Conservation (phyloP, 1,140 invertebrate species). For the Ylistrum balloti region DNA sequence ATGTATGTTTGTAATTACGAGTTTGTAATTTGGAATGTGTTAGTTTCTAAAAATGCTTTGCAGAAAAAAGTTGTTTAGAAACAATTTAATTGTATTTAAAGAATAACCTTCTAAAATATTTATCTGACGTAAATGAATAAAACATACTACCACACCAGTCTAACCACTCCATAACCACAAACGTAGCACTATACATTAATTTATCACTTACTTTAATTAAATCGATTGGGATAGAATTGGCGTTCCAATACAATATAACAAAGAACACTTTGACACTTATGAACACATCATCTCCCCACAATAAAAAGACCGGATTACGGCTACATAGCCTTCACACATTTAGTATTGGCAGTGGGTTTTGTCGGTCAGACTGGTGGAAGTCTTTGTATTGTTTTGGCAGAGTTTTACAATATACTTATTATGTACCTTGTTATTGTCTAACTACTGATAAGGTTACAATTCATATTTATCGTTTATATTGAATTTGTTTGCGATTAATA, state of each 20-base stretch:
- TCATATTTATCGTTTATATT: too few relatives aligned
- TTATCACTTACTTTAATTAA: background rate
- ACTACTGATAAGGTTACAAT: background rate
- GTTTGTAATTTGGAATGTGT: too few relatives aligned
- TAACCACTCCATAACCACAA: too few relatives aligned
- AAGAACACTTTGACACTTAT: background rate
- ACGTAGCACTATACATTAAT: background rate
- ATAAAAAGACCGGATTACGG: background rate
- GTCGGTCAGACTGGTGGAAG: background rate
- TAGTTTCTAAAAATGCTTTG: too few relatives aligned
- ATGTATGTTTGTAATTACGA: too few relatives aligned
- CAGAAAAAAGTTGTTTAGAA: too few relatives aligned
- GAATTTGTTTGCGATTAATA: too few relatives aligned
- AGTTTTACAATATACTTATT: background rate
- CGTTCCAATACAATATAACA: background rate
- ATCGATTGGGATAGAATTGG: background rate
- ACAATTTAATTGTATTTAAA: too few relatives aligned
- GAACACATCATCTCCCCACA: background rate
- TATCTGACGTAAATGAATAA: too few relatives aligned
- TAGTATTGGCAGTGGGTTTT: background rate
- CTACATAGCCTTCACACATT: background rate
- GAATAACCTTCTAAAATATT: too few relatives aligned
- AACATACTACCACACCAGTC: too few relatives aligned
- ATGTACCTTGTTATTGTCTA: background rate
- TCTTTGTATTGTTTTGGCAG: conserved; percentile 7